Evolutionary conservation across 2,113 vertebrate genomes (phyloP).

Genomic region (Nibea coibor): DNA sequence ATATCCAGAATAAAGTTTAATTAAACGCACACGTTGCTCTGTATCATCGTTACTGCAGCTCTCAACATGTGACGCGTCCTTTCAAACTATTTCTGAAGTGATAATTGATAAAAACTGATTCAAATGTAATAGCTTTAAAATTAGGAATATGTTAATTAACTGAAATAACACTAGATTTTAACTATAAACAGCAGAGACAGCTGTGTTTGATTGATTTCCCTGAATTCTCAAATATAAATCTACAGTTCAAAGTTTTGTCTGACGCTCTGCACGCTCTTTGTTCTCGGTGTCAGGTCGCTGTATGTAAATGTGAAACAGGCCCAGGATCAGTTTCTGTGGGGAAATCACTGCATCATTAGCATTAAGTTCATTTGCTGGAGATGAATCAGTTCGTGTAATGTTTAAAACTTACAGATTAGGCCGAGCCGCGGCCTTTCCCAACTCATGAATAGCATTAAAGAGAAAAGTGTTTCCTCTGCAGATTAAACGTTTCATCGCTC

Average conservation of each 20-base stretch:
- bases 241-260: too few species aligned
- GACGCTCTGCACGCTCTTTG: too few species aligned
- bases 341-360: constrained; percentile 11
- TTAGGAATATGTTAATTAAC: neutral
- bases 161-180: neutral
- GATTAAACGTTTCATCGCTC: neutral
- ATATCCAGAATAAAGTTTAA: too few species aligned
- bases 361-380: neutral
- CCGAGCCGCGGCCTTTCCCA: neutral
- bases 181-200: neutral
- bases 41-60: neutral
- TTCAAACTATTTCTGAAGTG: neutral
- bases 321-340: neutral
- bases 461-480: neutral
- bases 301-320: constrained; percentile 1
- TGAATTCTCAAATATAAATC: neutral
- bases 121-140: neutral
- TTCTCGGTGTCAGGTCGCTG: neutral
- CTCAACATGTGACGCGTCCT: neutral
- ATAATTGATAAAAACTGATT: neutral
- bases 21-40: neutral
- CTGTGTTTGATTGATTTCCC: neutral
- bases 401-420: constrained; percentile 4
- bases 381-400: neutral
- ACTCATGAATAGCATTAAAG: constrained; percentile 16